These are phyloP conservation scores for Buphagus erythrorhynchus DNA, from an alignment of 2,797 vertebrate genomes.

Conservation along the genomic window DNA sequence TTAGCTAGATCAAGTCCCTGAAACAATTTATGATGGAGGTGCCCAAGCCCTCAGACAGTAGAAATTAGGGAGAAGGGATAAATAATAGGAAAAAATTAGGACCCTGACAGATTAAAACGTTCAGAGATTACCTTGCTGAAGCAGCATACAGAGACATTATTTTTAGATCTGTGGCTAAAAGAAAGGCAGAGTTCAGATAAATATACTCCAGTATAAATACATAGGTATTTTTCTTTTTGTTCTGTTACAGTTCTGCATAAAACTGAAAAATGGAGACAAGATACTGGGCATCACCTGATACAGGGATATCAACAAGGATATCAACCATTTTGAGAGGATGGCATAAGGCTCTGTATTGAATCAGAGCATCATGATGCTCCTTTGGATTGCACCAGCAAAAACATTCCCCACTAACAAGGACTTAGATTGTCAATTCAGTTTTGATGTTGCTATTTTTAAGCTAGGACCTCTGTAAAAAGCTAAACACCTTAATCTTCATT, in stretches of 20 bases:
- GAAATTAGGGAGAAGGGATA: not conserved
- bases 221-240: not conserved
- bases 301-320: not conserved
- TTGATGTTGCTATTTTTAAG: not conserved
- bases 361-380: not conserved
- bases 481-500: not conserved
- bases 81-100: not conserved
- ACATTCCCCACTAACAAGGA: not conserved
- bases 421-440: not conserved
- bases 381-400: not conserved
- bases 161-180: not conserved
- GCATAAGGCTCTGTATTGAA: not conserved
- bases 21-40: not conserved
- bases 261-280: not conserved
- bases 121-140: not conserved
- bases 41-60: not conserved
- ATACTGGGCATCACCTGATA: not conserved
- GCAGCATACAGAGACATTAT: not conserved
- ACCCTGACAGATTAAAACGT: not conserved
- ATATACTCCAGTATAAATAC: not conserved
- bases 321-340: not conserved
- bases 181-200: not conserved
- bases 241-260: not conserved
- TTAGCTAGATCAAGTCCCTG: not conserved
- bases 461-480: not conserved